Conservation (phyloP, 2,888 invertebrate genomes). For the Rhagophthalmus giganteus region DNA sequence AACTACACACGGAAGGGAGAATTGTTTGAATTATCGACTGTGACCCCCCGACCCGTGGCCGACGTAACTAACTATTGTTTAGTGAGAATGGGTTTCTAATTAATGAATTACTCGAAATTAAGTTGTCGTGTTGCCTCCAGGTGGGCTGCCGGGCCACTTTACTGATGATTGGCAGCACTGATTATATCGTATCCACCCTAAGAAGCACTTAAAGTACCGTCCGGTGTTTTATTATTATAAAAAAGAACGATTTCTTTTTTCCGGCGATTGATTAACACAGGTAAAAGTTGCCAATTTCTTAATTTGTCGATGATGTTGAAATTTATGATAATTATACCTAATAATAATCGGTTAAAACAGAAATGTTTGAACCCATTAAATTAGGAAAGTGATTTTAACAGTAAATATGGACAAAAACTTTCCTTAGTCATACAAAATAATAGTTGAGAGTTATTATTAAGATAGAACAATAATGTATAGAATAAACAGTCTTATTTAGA, state of each 20-base stretch:
- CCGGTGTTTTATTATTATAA: too few relatives aligned
- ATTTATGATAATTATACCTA: neutral
- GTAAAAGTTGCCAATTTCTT: conserved; percentile 4
- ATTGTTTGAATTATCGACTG: conserved; percentile 21
- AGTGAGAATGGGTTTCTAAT: conserved; percentile 34
- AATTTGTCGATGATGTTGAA: conserved; percentile 8
- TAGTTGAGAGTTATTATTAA: neutral
- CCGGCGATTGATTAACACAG: conserved; percentile 3
- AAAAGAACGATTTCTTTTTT: conserved; percentile 7
- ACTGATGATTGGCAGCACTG: conserved; percentile 35
- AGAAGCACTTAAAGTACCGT: conserved; percentile 29
- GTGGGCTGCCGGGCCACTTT: conserved; percentile 36
- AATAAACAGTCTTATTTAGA: conserved; percentile 2
- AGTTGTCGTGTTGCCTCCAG: conserved; percentile 34
- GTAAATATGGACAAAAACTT: neutral
- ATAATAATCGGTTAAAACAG: neutral
- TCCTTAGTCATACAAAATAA: conserved; percentile 1
- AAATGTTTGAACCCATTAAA: neutral
- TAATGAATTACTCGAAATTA: conserved; percentile 36
- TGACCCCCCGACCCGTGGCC: conserved; percentile 23
- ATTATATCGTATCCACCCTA: conserved; percentile 33
- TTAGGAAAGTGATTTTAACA: neutral
- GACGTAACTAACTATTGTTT: conserved; percentile 38
- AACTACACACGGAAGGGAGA: neutral
- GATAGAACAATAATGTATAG: neutral